phyloP scores from a whole-genome alignment of 2,113 vertebrate genomes.

The human region DNA sequence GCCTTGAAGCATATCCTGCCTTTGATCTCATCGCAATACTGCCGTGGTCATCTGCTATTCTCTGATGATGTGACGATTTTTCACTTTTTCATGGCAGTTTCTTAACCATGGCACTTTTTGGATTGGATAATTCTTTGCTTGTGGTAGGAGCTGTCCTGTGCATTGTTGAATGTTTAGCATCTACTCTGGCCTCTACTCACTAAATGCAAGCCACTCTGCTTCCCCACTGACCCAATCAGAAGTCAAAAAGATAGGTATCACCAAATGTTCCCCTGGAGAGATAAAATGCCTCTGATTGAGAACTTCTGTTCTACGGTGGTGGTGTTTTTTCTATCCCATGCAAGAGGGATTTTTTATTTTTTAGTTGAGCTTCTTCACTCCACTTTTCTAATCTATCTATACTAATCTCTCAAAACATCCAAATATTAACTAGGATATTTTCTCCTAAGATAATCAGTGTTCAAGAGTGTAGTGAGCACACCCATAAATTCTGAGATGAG shows the following conservation, averaged over 20 bases:
- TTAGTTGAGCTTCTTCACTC: not conserved
- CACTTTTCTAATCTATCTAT: not conserved
- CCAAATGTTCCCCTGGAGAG: not conserved
- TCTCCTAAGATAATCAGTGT: not conserved
- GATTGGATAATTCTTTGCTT: not conserved
- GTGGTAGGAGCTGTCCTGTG: rapidly evolving
- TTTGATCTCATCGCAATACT: not conserved
- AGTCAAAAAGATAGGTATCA: not conserved
- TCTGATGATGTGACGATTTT: not conserved
- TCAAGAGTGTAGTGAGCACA: not conserved
- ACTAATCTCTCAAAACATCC: not conserved
- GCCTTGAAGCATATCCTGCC: not conserved
- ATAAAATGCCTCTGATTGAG: not conserved
- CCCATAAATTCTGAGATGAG: not conserved
- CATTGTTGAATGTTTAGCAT: not conserved
- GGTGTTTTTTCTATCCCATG: not conserved
- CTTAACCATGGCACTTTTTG: not conserved
- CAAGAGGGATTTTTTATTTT: not conserved
- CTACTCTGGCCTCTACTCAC: not conserved
- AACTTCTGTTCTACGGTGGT: not conserved
- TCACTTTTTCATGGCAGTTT: not conserved
- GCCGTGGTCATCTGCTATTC: not conserved
- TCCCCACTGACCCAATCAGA: rapidly evolving
- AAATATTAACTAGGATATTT: not conserved
- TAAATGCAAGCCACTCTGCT: no score